Percentiles rank a stretch among this genome's conserved stretches.
phyloP scores from a whole-genome alignment of 2,797 vertebrate genomes.

The Cyprinella venusta region DNA sequence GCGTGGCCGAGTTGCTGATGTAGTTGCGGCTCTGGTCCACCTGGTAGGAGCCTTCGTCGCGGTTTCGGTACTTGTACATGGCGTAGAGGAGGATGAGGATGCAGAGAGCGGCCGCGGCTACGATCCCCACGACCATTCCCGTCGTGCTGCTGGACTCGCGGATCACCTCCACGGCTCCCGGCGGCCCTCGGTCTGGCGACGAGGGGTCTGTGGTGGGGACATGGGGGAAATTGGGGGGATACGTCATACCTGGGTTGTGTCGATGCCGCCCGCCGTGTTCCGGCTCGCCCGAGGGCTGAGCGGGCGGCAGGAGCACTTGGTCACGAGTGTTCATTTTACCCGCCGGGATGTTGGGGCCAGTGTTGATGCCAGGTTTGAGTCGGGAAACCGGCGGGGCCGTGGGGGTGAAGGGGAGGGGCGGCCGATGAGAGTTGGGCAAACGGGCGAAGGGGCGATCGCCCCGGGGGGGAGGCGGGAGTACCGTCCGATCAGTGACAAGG shows the following conservation, averaged over 20 bases:
- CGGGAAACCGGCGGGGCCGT: conserved; percentile 73
- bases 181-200: conserved; percentile 84
- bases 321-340: conserved; percentile 95
- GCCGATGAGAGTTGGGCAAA: conserved; percentile 74
- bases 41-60: conserved; percentile 87
- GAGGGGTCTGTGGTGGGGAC: conserved; percentile 91
- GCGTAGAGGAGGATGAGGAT: conserved; percentile 89
- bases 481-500: conserved; percentile 89
- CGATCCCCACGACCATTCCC: conserved; percentile 89
- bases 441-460: conserved; percentile 75
- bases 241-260: conserved; percentile 82
- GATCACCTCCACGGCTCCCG: conserved; percentile 85
- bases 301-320: conserved; percentile 80
- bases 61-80: conserved; percentile 91
- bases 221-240: conserved; percentile 87
- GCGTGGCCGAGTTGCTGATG: conserved; percentile 91
- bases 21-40: conserved; percentile 86
- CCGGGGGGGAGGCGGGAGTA: conserved; percentile 81
- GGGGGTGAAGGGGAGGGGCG: conserved; percentile 73
- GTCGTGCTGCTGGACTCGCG: conserved; percentile 88
- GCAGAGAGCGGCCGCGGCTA: conserved; percentile 86
- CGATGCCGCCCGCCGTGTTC: conserved; percentile 74
- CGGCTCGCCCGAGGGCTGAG: conserved; percentile 81
- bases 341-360: conserved; percentile 82
- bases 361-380: conserved; percentile 70